Evolutionary conservation across 2,113 vertebrate genomes (phyloP).

Genomic region (Hyaena hyaena): DNA sequence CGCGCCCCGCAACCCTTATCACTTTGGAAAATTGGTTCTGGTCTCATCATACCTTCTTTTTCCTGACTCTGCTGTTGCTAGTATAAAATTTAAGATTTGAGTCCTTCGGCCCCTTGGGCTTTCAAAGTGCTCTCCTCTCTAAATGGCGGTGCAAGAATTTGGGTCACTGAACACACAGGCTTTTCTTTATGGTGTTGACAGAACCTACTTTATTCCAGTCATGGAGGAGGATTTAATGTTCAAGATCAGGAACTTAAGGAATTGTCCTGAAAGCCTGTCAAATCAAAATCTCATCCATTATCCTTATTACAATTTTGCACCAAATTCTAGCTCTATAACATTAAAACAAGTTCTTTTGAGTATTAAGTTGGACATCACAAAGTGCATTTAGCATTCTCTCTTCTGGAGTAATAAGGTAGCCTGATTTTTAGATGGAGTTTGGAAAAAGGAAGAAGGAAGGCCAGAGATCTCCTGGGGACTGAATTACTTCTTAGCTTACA

Average conservation of each 20-base stretch:
- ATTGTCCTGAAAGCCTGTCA: slow-evolving; percentile 22
- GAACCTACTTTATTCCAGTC: neutral
- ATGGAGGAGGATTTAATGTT: neutral
- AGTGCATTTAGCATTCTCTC: neutral
- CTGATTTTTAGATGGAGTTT: neutral
- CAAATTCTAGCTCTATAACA: neutral
- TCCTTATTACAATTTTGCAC: neutral
- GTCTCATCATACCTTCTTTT: neutral
- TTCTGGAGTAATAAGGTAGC: neutral
- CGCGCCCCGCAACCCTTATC: neutral
- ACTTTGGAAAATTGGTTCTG: neutral
- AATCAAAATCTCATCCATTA: neutral
- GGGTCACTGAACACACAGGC: neutral
- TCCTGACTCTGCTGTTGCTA: neutral
- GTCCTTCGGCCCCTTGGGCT: neutral
- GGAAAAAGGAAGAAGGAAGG: neutral
- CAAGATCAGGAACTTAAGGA: neutral
- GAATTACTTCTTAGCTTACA: neutral
- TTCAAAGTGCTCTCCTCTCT: neutral
- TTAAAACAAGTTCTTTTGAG: slow-evolving; percentile 8
- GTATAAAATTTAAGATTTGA: neutral
- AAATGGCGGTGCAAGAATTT: slow-evolving; percentile 27
- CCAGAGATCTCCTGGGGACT: neutral
- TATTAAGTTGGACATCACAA: slow-evolving; percentile 62
- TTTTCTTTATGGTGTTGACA: neutral